Base-by-base conservation (phyloP, 2,797 vertebrate genomes). In the Salarias fasciatus region DNA sequence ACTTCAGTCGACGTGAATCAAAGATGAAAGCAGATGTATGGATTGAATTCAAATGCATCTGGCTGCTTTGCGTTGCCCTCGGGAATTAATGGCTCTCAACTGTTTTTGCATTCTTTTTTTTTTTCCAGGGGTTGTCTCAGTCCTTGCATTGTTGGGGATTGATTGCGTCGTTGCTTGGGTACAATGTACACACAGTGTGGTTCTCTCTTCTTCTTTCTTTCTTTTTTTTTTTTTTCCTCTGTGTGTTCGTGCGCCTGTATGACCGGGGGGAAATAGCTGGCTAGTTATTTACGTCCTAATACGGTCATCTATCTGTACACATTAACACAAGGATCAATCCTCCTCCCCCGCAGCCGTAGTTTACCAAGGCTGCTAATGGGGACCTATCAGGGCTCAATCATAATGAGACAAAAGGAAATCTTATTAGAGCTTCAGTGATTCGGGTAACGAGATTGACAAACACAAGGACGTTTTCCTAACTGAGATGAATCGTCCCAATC, bases 371-470 rank as follows among this genome's bases (percentile, higher is more conserved):
- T n/a, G 24, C 80, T 90, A 92, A 90, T 88, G 87, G 79, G 77
- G 75, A 84, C 82, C 88, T 81, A 87, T 90, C 88, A 86, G 65
- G 79, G 28, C 73, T 92, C 88, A 75, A 84, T 91, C 89, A 87
- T 90, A 82, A 90, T 90, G 84, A 92, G 80, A 88, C 85, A 62
- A 76, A 85, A 62, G 84, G 70, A 89, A 91, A 92, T 92, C 49
- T 1, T 84, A 83, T 90, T 88, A 88, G 29, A 56, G 73, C 66
- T 36, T 79, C 76, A 42, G 72, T 83, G 84, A 81, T 90, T 88
- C 74, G 12, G 66, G 66, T 88, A 87, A 91, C 75, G 53, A 42
- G 84, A 91, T 87, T 85, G 79, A 89, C 82, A 82, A 77, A 86
- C 79, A 82, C 81, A 84, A 83, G 75, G 83, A 81, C 31, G 80